Conservation (phyloP, 2,113 vertebrate genomes). For the Abramis brama region DNA sequence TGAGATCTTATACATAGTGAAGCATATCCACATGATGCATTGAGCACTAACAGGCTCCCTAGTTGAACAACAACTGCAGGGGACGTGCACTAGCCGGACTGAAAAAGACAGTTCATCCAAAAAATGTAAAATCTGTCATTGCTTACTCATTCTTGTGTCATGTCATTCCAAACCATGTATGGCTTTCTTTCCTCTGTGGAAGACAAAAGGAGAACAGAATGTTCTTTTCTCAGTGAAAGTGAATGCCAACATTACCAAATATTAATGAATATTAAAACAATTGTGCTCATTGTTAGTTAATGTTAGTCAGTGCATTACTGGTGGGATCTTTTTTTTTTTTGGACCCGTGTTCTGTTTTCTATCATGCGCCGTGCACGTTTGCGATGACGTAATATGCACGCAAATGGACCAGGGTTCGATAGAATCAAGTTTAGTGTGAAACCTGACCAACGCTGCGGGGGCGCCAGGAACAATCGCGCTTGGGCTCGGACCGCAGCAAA, state of each 20-base stretch:
- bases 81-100: not conserved
- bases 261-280: no score
- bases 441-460: no score
- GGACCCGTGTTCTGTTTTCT: no score
- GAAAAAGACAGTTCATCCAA: not conserved
- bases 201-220: not conserved
- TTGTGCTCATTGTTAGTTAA: not conserved
- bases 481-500: no score
- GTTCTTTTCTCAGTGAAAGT: not conserved
- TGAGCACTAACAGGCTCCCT: constrained; percentile 7
- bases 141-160: not conserved
- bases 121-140: not conserved
- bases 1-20: constrained; percentile 31
- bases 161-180: not conserved
- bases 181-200: not conserved
- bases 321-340: no score
- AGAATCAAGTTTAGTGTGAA: no score
- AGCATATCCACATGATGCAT: constrained; percentile 28
- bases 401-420: no score
- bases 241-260: no score
- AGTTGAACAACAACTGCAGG: constrained; percentile 36
- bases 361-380: no score
- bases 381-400: no score
- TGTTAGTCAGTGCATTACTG: not conserved
- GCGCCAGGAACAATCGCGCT: no score